Evolutionary conservation across 2,888 invertebrate species (phyloP).

Genomic region (Mimumesa dahlbomi): DNA sequence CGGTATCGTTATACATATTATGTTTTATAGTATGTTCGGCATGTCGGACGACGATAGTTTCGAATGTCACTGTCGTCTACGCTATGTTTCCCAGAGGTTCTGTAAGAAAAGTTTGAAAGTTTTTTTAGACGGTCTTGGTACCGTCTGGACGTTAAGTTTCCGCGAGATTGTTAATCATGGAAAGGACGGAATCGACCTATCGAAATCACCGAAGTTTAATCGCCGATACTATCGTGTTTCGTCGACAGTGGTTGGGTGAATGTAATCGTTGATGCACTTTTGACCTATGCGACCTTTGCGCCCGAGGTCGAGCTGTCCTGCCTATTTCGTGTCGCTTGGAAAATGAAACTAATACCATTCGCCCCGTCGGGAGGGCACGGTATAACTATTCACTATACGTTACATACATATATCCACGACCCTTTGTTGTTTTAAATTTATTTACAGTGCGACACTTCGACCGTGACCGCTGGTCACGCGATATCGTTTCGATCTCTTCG

Average conservation of each 20-base stretch:
- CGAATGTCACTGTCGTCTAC: too few relatives aligned
- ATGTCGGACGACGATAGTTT: too few relatives aligned
- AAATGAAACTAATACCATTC: constrained; percentile 60
- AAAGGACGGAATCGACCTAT: neutral
- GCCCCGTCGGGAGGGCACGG: too few relatives aligned
- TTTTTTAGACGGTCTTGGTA: too few relatives aligned
- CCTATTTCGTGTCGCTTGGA: constrained; percentile 56
- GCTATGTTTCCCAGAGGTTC: too few relatives aligned
- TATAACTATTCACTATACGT: neutral
- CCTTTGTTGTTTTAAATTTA: too few relatives aligned
- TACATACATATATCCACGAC: neutral
- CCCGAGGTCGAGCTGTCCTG: constrained; percentile 46
- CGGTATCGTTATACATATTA: too few relatives aligned
- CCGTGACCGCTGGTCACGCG: constrained; percentile 18
- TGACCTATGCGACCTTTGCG: constrained; percentile 55
- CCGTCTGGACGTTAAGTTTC: neutral
- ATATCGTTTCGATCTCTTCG: constrained; percentile 6
- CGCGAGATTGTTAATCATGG: constrained; percentile 26
- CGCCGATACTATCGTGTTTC: constrained; percentile 63
- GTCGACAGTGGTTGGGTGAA: constrained; percentile 21
- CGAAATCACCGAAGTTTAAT: constrained; percentile 59
- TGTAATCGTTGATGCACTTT: constrained; percentile 63
- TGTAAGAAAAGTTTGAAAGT: too few relatives aligned
- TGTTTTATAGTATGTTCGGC: too few relatives aligned
- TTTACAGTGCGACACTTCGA: constrained; percentile 32